phyloP scores from a whole-genome alignment of 2,113 vertebrate genomes.

The Oncorhynchus masou region DNA sequence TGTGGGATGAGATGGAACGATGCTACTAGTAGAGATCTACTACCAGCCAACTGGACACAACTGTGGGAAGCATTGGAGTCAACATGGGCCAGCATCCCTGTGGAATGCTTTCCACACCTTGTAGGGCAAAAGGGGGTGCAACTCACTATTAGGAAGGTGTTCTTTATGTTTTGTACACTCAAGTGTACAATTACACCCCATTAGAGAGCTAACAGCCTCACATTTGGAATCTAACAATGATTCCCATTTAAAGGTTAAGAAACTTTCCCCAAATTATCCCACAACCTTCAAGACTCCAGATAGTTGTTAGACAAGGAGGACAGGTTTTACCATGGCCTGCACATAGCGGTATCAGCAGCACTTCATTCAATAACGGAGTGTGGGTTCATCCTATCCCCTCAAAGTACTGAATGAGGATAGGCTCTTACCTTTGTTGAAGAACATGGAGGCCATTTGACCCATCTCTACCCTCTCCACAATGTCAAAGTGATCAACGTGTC shows the following conservation, averaged over 20 bases:
- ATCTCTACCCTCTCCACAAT: slow-evolving; percentile 95
- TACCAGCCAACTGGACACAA: too few relatives aligned
- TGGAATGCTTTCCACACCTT: too few relatives aligned
- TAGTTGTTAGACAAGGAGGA: slow-evolving; percentile 29
- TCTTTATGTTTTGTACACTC: too few relatives aligned
- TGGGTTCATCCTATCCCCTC: neutral
- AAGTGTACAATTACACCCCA: slow-evolving; percentile 57
- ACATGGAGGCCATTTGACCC: slow-evolving; percentile 99
- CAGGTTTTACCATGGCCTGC: neutral
- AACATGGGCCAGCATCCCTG: too few relatives aligned
- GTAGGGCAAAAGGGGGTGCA: too few relatives aligned
- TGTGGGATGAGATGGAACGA: too few relatives aligned
- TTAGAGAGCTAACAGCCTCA: slow-evolving; percentile 51
- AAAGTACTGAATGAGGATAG: neutral
- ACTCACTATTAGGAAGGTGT: too few relatives aligned
- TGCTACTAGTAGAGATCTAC: too few relatives aligned
- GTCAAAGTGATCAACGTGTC: slow-evolving; percentile 85
- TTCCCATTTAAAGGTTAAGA: slow-evolving; percentile 21
- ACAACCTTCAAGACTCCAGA: slow-evolving; percentile 28
- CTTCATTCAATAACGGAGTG: slow-evolving; percentile 29
- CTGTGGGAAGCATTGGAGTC: too few relatives aligned
- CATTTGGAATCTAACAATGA: slow-evolving; percentile 26
- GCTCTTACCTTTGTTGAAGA: slow-evolving; percentile 94
- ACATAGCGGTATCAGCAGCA: neutral
- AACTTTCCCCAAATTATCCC: slow-evolving; percentile 20